Conservation (phyloP, 2,888 invertebrate genomes). For the Agrotis segetum region DNA sequence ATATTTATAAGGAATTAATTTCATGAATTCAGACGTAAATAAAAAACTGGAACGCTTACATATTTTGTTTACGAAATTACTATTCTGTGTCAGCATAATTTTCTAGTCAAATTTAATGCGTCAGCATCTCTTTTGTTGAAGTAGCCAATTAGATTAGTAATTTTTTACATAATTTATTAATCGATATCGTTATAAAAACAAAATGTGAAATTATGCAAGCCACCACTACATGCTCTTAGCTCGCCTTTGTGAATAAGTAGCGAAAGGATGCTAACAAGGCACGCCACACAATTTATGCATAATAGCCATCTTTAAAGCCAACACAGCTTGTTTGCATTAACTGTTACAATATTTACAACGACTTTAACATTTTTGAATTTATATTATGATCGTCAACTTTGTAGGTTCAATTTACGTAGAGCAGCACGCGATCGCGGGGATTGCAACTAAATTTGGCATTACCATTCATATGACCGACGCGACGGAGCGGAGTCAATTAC, state of each 20-base stretch:
- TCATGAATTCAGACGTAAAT: slow-evolving; percentile 58
- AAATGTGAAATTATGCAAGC: slow-evolving; percentile 29
- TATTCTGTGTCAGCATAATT: slow-evolving; percentile 53
- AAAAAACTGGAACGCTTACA: slow-evolving; percentile 51
- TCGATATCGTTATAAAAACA: slow-evolving; percentile 32
- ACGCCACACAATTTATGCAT: slow-evolving; percentile 47
- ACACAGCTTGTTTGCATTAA: slow-evolving; percentile 51
- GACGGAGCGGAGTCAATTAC: slow-evolving; percentile 68
- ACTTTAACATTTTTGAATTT: slow-evolving; percentile 54
- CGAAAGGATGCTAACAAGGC: slow-evolving; percentile 41
- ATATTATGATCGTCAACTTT: slow-evolving; percentile 59
- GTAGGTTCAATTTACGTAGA: slow-evolving; percentile 60
- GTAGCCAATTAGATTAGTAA: slow-evolving; percentile 1
- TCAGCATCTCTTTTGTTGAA: slow-evolving; percentile 21
- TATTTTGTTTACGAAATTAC: slow-evolving; percentile 60
- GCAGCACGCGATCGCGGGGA: slow-evolving; percentile 58
- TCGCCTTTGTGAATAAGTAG: slow-evolving; percentile 57
- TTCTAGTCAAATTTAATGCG: slow-evolving; percentile 29
- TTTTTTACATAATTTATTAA: slow-evolving; percentile 16
- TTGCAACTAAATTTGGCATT: slow-evolving; percentile 66
- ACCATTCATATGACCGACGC: slow-evolving; percentile 67
- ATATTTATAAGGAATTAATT: slow-evolving; percentile 67
- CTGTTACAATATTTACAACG: slow-evolving; percentile 50
- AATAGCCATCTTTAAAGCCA: slow-evolving; percentile 49
- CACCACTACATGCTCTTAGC: slow-evolving; percentile 37